phyloP scores from a whole-genome alignment of 1,140 invertebrate species.

The Brachionus koreanus region DNA sequence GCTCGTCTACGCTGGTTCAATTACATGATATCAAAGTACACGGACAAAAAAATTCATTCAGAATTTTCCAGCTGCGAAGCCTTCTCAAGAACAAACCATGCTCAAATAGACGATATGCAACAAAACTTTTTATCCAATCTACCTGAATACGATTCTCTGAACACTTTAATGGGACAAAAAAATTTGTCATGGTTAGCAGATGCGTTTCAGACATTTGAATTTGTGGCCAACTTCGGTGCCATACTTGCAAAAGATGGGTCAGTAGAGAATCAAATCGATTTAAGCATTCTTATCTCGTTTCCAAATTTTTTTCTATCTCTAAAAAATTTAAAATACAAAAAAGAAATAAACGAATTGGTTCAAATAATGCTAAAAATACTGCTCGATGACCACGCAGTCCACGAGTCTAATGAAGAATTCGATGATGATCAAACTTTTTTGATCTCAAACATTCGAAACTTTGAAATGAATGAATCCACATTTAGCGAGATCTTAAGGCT shows the following conservation, averaged over 20 bases:
- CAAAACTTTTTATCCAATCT: background rate
- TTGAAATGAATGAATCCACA: conserved; percentile 23
- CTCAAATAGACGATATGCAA: conserved; percentile 38
- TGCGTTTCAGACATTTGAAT: conserved; percentile 20
- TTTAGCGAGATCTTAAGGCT: conserved; percentile 35
- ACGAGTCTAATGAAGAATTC: background rate
- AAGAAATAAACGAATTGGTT: background rate
- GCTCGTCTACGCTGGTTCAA: conserved; percentile 16
- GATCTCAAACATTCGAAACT: background rate
- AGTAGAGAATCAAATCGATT: background rate
- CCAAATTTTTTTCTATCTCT: background rate
- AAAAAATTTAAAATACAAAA: conserved; percentile 12
- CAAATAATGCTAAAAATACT: conserved; percentile 10
- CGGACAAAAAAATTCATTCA: background rate
- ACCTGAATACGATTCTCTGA: background rate
- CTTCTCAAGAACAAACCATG: background rate
- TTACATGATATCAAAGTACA: background rate
- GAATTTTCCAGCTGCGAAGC: background rate
- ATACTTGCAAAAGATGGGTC: background rate
- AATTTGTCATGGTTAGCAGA: conserved; percentile 23
- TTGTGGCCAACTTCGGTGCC: background rate
- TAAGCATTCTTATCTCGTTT: background rate
- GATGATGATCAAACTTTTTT: background rate
- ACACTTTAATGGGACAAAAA: background rate
- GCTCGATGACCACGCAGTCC: background rate